Conservation (phyloP, 2,888 invertebrate genomes). For the Drosophila antonietae region DNA sequence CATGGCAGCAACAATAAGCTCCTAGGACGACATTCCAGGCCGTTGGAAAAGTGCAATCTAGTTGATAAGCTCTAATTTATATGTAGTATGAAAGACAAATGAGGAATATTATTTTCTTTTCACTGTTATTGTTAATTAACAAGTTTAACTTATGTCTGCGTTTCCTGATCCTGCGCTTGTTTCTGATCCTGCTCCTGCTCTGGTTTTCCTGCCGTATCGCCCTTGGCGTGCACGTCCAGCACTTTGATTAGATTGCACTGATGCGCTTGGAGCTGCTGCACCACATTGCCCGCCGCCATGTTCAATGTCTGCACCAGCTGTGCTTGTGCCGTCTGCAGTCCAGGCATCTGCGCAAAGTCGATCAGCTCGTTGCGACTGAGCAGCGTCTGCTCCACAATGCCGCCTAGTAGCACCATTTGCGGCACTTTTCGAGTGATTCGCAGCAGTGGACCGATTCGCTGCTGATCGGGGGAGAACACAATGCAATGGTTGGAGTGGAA, state of each 20-base stretch:
- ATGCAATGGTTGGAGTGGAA: slow-evolving; percentile 88
- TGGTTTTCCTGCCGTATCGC: slow-evolving; percentile 9
- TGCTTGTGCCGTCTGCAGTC: slow-evolving; percentile 88
- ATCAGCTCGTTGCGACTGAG: slow-evolving; percentile 89
- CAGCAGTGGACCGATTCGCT: slow-evolving; percentile 87
- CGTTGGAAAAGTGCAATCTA: slow-evolving; percentile 76
- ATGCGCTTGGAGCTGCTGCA: slow-evolving; percentile 88
- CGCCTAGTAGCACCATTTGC: slow-evolving; percentile 90
- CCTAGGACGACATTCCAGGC: slow-evolving; percentile 82
- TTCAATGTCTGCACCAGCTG: slow-evolving; percentile 89
- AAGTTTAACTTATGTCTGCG: slow-evolving; percentile 37
- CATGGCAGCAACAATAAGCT: slow-evolving; percentile 68
- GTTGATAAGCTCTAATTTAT: slow-evolving; percentile 50
- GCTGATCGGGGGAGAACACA: slow-evolving; percentile 89
- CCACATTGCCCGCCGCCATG: slow-evolving; percentile 88
- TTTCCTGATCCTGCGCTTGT: slow-evolving; percentile 4
- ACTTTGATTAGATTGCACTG: slow-evolving; percentile 89
- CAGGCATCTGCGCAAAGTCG: slow-evolving; percentile 88
- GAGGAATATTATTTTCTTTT: slow-evolving; percentile 40
- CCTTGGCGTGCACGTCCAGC: slow-evolving; percentile 87
- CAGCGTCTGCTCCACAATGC: slow-evolving; percentile 89
- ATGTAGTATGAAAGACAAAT: slow-evolving; percentile 66
- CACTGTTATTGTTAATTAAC: slow-evolving; percentile 54
- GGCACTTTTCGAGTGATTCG: slow-evolving; percentile 90
- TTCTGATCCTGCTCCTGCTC: neutral